Evolutionary conservation across 2,113 vertebrate genomes (phyloP), one percentile per base, ranked within the genome.

Genomic region (Semicossyphus pulcher): DNA sequence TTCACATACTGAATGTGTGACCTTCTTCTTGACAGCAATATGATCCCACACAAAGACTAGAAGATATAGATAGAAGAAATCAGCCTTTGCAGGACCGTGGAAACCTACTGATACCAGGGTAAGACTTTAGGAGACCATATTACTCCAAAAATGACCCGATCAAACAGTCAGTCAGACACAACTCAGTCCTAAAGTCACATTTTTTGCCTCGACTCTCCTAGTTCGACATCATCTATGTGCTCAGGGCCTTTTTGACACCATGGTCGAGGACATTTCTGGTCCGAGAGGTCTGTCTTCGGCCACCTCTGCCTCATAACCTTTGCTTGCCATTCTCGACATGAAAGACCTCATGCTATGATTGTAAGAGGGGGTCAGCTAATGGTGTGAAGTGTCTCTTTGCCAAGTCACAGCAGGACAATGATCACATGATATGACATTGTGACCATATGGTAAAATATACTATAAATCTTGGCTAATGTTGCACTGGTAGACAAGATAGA

Each of bases 361-460:
- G 4, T 51, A 32, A 34, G 0, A n/a, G 25, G 15, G 5, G 31
- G 56, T 48, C 11, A 18, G 9, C 2, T 1, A 32, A 18, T 31
- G 8, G 20, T 57, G 32, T 41, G 37, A 54, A 26, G 26, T 9
- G 12, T 60, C 15, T 74, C 42, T 57, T 20, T 25, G 34, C 36
- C 44, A 59, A 67, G 37, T 53, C 16, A 9, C 57, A 70, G 34
- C 51, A 34, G 16, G 41, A 42, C 49, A 4, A n/a, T 16, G 16
- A 42, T 42, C n/a, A 32, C 6, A 34, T 48, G 26, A 45, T 67
- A 26, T 51, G 63, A 61, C 64, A 76, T 48, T n/a, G 31, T 9
- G 20, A 69, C 57, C 41, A 49, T 63, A 58, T 77, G 48, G 42
- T 16, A 48, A 56, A 42, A 41, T 7, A 34, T 41, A 34, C n/a